Evolutionary conservation across 2,888 invertebrate genomes (phyloP).

Genomic region (Endomychus coccineus): DNA sequence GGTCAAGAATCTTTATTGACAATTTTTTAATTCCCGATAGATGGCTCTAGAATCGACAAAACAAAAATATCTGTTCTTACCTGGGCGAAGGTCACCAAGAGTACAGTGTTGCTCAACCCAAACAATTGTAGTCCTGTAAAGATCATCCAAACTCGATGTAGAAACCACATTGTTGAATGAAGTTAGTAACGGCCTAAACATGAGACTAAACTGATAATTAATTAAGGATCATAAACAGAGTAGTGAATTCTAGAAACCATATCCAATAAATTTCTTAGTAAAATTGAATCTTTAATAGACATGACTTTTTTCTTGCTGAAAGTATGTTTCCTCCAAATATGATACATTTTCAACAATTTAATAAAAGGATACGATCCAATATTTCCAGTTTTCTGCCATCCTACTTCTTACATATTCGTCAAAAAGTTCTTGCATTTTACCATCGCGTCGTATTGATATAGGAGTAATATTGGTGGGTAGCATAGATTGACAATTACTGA

Average conservation of each 20-base stretch:
- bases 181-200: slow-evolving; percentile 81
- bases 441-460: slow-evolving; percentile 80
- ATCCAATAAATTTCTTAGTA: too few species aligned
- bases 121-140: slow-evolving; percentile 82
- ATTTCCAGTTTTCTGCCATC: slow-evolving; percentile 92
- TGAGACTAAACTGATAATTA: slow-evolving; percentile 73
- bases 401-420: slow-evolving; percentile 81
- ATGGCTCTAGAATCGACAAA: too few species aligned
- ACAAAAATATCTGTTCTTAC: too few species aligned
- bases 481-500: slow-evolving; percentile 86
- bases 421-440: slow-evolving; percentile 89
- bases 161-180: slow-evolving; percentile 90
- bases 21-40: too few species aligned
- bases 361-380: slow-evolving; percentile 97
- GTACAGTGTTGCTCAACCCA: slow-evolving; percentile 98
- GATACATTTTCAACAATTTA: too few species aligned
- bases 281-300: too few species aligned
- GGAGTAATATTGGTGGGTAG: slow-evolving; percentile 94
- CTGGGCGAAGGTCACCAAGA: slow-evolving; percentile 85
- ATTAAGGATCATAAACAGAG: slow-evolving; percentile 9
- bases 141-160: slow-evolving; percentile 82
- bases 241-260: too few species aligned
- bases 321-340: too few species aligned
- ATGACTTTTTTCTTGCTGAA: too few species aligned
- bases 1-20: too few species aligned